phyloP scores from a whole-genome alignment of 2,888 invertebrate species.

The Phymatocera aterrima region DNA sequence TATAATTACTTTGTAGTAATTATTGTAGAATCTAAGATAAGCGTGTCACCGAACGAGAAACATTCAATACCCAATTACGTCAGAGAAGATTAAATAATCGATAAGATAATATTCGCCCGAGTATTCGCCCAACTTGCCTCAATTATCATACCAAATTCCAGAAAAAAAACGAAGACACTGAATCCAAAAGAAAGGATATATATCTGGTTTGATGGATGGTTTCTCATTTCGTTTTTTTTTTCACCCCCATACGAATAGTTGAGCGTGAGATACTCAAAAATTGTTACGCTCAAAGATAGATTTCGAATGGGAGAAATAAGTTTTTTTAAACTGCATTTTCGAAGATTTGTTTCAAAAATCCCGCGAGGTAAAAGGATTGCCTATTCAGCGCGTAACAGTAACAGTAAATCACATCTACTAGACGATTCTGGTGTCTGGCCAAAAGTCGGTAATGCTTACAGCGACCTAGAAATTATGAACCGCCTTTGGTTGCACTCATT shows the following conservation, averaged over 20 bases:
- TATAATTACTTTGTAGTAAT: neutral
- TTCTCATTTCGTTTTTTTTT: too few species aligned
- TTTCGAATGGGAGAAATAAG: too few species aligned
- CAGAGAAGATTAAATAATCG: slow-evolving; percentile 18
- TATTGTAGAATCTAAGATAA: slow-evolving; percentile 16
- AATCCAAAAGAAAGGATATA: too few species aligned
- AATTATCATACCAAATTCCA: too few species aligned
- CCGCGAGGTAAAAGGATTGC: neutral
- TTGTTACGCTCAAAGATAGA: too few species aligned
- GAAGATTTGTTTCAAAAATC: too few species aligned
- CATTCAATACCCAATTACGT: slow-evolving; percentile 8
- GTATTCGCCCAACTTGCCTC: too few species aligned
- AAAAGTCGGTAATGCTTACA: slow-evolving; percentile 5
- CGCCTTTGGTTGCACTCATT: neutral
- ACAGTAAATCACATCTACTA: neutral
- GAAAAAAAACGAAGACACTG: too few species aligned
- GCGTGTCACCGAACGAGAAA: neutral
- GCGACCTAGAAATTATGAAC: slow-evolving; percentile 29
- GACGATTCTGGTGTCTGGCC: slow-evolving; percentile 10
- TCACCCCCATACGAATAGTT: too few species aligned
- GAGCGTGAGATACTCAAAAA: too few species aligned
- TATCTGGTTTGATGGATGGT: too few species aligned
- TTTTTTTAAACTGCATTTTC: too few species aligned
- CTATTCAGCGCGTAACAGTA: slow-evolving; percentile 6
- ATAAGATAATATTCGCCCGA: neutral